Base-by-base conservation (phyloP, 2,113 vertebrate genomes). In the Aptenodytes patagonicus region DNA sequence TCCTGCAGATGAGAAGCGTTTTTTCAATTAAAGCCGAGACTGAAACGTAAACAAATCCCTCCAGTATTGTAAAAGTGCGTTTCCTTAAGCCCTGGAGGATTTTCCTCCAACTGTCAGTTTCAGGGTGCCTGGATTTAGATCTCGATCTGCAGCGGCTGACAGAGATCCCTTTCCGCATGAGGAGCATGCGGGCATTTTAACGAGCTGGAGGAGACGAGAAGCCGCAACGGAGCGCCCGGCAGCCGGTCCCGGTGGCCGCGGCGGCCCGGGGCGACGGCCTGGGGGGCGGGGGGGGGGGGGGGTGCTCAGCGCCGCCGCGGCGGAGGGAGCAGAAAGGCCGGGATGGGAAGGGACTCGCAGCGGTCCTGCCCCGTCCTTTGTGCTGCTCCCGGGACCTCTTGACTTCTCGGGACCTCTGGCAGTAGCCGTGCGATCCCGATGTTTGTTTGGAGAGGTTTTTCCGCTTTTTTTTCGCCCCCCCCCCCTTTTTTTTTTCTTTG, bases 391-490 rank as follows among this genome's bases (percentile, higher is more conserved):
- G 61, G 75, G 95, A 97, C 93, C 96, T 96, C 93, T 62, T 71
- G 90, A 85, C 95, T 95, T 95, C 65, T 71, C 55, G 29, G 86
- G 94, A 95, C 96, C 94, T 93, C 94, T 96, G 97, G 97, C 96
- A 92, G 90, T 96, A 97, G 96, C 96, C 89, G 58, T 93, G 82
- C 86, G 92, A 94, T 95, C 92, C 73, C 44, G 47, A 80, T 98
- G 97, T 98, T 98, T 98, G 97, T 98, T 98, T 98, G 97, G 92
- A 96, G 86, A 90, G 62, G 76, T 94, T 95, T 97, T 98, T 95
- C 80, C 55, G 32, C 51, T 6, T 55, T 51, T 38, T 58, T 22
- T 20, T 18, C 22, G n/a, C 22, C 3, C 16, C 21, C 65, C 42
- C 32, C 2, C 8, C 6, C 65, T 9, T 18, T 17, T 17, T 69